These are phyloP conservation scores for Thunnus albacares DNA, from an alignment of 2,797 vertebrate species.

Conservation along the genomic window DNA sequence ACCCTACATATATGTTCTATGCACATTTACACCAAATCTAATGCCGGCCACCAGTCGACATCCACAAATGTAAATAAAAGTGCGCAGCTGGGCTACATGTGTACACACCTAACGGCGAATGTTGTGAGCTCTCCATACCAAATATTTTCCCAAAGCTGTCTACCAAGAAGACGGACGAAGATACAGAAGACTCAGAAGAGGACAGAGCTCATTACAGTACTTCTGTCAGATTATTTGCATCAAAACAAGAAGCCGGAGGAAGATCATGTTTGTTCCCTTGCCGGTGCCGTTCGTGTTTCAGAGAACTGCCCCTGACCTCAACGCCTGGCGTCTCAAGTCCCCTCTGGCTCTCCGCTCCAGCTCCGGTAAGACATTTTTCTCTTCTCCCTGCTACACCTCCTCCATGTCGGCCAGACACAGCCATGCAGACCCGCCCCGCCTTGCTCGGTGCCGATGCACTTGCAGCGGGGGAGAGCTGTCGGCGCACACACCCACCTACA, in stretches of 20 bases:
- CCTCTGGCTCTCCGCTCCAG: constrained; percentile 88
- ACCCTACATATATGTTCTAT: constrained; percentile 77
- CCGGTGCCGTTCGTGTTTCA: constrained; percentile 92
- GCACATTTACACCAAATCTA: constrained; percentile 81
- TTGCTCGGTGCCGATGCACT: constrained; percentile 66
- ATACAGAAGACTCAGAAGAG: constrained; percentile 69
- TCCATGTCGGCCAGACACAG: constrained; percentile 60
- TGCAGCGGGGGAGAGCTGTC: constrained; percentile 54
- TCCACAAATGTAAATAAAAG: constrained; percentile 78
- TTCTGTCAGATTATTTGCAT: constrained; percentile 75
- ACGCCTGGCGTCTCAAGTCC: constrained; percentile 91
- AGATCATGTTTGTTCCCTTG: constrained; percentile 92
- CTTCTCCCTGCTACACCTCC: constrained; percentile 56
- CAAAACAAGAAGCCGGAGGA: constrained; percentile 82
- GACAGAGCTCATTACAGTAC: constrained; percentile 65
- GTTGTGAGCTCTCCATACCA: constrained; percentile 77
- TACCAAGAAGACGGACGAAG: constrained; percentile 72
- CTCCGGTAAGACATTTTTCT: constrained; percentile 87
- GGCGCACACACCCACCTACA: constrained; percentile 61
- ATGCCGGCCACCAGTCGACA: constrained; percentile 65
- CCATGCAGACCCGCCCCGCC: constrained; percentile 73
- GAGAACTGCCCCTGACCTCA: constrained; percentile 90
- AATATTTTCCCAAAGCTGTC: constrained; percentile 74
- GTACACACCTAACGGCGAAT: constrained; percentile 74
- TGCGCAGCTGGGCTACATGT: constrained; percentile 77